Conservation (phyloP, 2,888 invertebrate species). For the Leistus spinibarbis region DNA sequence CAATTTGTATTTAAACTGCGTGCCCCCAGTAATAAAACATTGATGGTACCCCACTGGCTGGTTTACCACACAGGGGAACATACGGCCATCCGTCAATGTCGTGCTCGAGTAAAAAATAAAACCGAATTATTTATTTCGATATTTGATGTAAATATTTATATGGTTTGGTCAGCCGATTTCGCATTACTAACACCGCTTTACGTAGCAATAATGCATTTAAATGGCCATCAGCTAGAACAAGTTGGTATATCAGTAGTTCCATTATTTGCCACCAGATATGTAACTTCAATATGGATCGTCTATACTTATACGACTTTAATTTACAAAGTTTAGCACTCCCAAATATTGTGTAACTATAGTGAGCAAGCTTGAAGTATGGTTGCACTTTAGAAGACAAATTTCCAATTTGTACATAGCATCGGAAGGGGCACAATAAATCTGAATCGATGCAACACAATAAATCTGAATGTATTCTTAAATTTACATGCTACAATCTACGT, state of each 20-base stretch:
- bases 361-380: not conserved
- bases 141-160: no score
- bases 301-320: no score
- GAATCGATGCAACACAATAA: not conserved
- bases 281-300: no score
- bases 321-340: no score
- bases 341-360: not conserved
- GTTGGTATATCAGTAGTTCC: no score
- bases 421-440: not conserved
- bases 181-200: no score
- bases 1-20: slow-evolving; percentile 27
- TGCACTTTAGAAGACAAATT: not conserved
- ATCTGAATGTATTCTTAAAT: not conserved
- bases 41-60: slow-evolving; percentile 8
- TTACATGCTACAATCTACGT: not conserved
- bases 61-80: slow-evolving; percentile 15
- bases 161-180: no score
- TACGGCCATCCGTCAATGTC: not conserved
- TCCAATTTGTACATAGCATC: not conserved
- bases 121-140: not conserved
- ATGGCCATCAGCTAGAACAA: no score
- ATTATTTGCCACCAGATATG: no score
- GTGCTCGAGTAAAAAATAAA: not conserved
- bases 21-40: slow-evolving; percentile 15
- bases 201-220: no score